These are phyloP conservation scores for Mamestra configurata DNA, from an alignment of 1,140 invertebrate species.

Conservation along the genomic window DNA sequence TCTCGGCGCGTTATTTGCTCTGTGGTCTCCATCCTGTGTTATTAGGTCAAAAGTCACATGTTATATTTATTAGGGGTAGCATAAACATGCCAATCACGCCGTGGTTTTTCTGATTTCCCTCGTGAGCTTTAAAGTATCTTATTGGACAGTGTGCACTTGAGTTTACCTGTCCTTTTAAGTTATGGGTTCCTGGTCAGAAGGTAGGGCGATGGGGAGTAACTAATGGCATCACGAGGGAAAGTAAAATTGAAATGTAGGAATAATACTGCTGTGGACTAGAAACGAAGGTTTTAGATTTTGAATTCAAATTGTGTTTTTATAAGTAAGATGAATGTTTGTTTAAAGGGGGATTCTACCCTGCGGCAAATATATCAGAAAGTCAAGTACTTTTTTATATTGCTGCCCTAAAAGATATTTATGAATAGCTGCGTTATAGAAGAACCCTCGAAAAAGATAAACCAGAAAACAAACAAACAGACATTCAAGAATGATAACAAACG, in stretches of 20 bases:
- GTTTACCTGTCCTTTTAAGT: constrained; percentile 3
- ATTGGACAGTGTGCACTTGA: neutral
- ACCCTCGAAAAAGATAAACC: neutral
- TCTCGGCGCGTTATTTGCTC: neutral
- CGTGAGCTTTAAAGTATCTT: constrained; percentile 2
- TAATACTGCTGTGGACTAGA: too few relatives aligned
- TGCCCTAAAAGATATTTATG: neutral
- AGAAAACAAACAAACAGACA: constrained; percentile 4
- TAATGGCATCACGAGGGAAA: too few relatives aligned
- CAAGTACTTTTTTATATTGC: neutral
- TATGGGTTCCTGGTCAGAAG: neutral
- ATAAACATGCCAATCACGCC: constrained; percentile 28
- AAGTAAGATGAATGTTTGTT: neutral
- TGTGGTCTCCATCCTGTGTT: neutral
- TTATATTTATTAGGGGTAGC: constrained; percentile 21
- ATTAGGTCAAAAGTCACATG: constrained; percentile 3
- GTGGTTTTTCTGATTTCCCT: constrained; percentile 42
- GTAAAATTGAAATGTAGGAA: too few relatives aligned
- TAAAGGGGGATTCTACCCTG: neutral
- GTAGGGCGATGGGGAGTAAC: neutral
- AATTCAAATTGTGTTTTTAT: too few relatives aligned
- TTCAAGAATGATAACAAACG: constrained; percentile 17
- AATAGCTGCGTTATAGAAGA: neutral
- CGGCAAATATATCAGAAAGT: neutral
- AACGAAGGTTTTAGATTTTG: too few relatives aligned